Conservation (phyloP, 2,888 invertebrate species). For the Trachelus stipa region DNA sequence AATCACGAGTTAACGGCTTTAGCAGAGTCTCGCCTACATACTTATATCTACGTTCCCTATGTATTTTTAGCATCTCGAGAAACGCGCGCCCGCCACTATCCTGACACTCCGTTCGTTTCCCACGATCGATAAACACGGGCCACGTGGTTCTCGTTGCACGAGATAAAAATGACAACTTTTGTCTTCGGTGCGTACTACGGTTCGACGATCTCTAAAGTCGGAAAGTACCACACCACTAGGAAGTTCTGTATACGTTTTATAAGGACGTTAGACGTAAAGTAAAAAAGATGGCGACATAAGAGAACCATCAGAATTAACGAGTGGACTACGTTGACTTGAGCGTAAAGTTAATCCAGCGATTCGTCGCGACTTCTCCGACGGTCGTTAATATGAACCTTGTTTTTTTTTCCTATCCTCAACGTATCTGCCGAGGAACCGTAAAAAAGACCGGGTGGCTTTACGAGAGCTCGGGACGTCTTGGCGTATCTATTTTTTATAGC, state of each 20-base stretch:
- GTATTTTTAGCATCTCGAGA: background rate
- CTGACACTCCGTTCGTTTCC: slow-evolving; percentile 26
- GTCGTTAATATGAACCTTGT: background rate
- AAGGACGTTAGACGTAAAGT: background rate
- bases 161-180: background rate
- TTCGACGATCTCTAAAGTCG: background rate
- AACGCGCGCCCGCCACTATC: slow-evolving; percentile 5
- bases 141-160: background rate
- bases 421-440: background rate
- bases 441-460: background rate
- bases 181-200: background rate
- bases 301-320: background rate
- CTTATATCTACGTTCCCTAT: background rate
- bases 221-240: background rate
- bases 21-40: background rate
- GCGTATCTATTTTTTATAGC: background rate
- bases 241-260: background rate
- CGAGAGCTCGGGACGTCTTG: background rate
- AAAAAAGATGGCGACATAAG: background rate
- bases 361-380: slow-evolving; percentile 5
- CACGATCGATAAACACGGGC: background rate
- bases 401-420: background rate
- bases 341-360: slow-evolving; percentile 2
- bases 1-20: slow-evolving; percentile 26
- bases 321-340: background rate